Evolutionary conservation across 2,888 invertebrate species (phyloP), one percentile per base, ranked within the genome.

Genomic region (Tiliacea citrago): DNA sequence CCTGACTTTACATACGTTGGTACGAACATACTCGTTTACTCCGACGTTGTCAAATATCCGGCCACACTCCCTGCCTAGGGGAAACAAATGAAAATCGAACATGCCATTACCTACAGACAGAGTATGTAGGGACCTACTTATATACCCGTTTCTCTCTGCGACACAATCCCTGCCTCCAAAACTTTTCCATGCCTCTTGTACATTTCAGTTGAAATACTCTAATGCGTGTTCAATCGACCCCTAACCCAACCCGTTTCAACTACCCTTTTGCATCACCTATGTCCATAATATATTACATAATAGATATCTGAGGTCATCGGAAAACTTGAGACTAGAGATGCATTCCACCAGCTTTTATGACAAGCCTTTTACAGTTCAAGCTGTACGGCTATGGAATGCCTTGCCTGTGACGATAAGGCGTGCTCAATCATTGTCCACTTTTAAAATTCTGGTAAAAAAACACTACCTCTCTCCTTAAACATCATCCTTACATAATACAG

Each of bases 21-120:
- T 72, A 67, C 45, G 21, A 62, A 62, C 58, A 45, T 29, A 49
- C 39, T 55, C 62, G 60, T 68, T 62, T 65, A 47, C 65, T 49
- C 55, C 66, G 65, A 78, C 63, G 57, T 75, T 75, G 53, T 61
- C 75, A 82, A 89, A 88, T 86, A 86, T 86, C 83, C 84, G 83
- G 75, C 72, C 72, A 72, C 57, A 49, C 55, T 35, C 58, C 13
- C 51, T 18, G 47, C 18, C 51, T 53, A 51, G 24, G 61, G 62
- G 49, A 65, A 73, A 65, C 67, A 73, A 74, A 69, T 69, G 72
- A 82, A 82, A 75, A 82, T 75, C 68, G 73, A 86, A 79, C 42
- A 63, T 39, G 72, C 16, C 49, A 68, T n/a, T 68, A 74, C 75
- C 62, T 45, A 60, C n/a, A 45, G 39, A 39, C 5, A 39, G 9